Evolutionary conservation across 2,113 vertebrate species (phyloP).

Genomic region (Oriolus oriolus): DNA sequence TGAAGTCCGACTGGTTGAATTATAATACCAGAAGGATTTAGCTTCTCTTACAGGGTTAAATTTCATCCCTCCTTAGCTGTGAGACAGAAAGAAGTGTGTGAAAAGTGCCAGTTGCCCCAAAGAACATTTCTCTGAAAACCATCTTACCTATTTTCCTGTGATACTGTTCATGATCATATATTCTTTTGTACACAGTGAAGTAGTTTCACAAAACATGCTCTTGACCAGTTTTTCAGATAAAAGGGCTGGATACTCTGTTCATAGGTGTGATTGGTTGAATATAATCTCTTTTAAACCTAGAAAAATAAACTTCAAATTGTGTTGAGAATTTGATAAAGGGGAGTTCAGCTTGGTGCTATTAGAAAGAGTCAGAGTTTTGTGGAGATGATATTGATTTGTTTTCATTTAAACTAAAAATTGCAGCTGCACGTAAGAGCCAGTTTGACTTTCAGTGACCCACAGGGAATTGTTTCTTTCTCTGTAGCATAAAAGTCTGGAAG

Average conservation of each 20-base stretch:
- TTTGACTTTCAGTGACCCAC: constrained; percentile 1
- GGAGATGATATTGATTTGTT: constrained; percentile 29
- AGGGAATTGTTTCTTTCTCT: constrained; percentile 43
- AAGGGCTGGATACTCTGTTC: background rate
- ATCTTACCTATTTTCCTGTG: background rate
- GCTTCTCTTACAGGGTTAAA: background rate
- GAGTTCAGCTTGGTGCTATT: constrained; percentile 15
- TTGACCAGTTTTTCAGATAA: background rate
- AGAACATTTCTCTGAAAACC: background rate
- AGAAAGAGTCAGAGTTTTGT: background rate
- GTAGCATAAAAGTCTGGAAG: constrained; percentile 11
- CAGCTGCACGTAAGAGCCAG: background rate
- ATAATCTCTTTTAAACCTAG: background rate
- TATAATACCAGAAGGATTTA: constrained; percentile 32
- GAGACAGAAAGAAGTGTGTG: background rate
- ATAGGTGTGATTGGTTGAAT: background rate
- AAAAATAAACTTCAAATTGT: constrained; percentile 23
- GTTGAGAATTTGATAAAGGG: constrained; percentile 21
- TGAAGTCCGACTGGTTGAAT: constrained; percentile 22
- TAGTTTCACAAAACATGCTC: background rate
- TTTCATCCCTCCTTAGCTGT: background rate
- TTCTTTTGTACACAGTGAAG: background rate
- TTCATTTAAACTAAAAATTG: constrained; percentile 42
- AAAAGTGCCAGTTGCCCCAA: background rate
- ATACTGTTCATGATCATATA: background rate